Evolutionary conservation across 2,113 vertebrate species (phyloP).

Genomic region (Ptychochromis oligacanthus): DNA sequence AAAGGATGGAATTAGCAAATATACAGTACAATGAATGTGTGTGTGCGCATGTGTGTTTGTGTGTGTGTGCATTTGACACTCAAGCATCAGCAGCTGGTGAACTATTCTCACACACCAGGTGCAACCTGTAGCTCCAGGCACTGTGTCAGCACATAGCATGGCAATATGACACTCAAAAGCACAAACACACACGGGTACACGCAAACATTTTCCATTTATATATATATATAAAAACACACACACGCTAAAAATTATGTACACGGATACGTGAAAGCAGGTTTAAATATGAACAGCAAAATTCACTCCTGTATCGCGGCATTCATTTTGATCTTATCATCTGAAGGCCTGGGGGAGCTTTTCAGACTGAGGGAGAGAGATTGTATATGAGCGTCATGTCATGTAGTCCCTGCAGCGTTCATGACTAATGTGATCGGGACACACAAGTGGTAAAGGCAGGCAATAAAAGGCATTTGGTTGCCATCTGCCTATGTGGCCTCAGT

Average conservation of each 20-base stretch:
- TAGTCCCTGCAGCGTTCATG: constrained; percentile 53
- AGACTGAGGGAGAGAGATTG: constrained; percentile 18
- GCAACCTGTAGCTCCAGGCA: constrained; percentile 74
- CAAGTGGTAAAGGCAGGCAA: constrained; percentile 73
- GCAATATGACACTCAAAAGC: constrained; percentile 75
- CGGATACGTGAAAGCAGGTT: neutral
- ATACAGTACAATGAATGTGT: constrained; percentile 32
- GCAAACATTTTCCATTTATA: constrained; percentile 16
- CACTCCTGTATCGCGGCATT: constrained; percentile 22
- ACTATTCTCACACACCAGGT: constrained; percentile 78
- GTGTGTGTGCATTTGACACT: constrained; percentile 62
- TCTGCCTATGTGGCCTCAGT: constrained; percentile 76
- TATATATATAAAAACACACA: neutral
- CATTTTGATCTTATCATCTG: constrained; percentile 34
- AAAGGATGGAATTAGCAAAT: constrained; percentile 60
- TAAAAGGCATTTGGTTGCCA: constrained; percentile 80
- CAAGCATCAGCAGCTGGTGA: constrained; percentile 79
- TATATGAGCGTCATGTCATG: constrained; percentile 24
- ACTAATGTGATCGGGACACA: constrained; percentile 68
- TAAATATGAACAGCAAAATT: constrained; percentile 42
- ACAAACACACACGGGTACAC: constrained; percentile 31
- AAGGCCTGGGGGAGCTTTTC: constrained; percentile 7
- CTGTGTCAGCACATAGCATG: constrained; percentile 77
- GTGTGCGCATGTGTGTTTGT: constrained; percentile 28
- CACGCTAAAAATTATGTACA: neutral